phyloP scores from a whole-genome alignment of 2,797 vertebrate genomes.

The Tinamus major region DNA sequence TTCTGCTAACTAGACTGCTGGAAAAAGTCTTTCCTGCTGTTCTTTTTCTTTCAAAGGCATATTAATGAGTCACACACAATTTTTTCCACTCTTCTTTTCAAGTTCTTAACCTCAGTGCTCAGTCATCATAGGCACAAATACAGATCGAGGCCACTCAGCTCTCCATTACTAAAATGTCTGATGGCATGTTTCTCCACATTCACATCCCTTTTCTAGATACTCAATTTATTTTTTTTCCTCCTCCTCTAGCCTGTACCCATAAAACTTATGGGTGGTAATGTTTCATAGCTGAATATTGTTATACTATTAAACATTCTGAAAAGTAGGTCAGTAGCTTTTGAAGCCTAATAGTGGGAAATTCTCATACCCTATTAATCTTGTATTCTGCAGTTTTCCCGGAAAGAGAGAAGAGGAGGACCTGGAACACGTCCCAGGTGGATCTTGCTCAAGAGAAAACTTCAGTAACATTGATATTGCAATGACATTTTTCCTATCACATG shows the following conservation, averaged over 20 bases:
- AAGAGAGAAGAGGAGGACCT: fast-evolving
- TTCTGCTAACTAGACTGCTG: background rate
- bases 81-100: background rate
- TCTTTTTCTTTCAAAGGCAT: background rate
- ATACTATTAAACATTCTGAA: background rate
- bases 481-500: background rate
- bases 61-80: background rate
- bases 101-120: background rate
- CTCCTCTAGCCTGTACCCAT: background rate
- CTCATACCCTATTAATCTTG: background rate
- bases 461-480: fast-evolving
- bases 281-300: background rate
- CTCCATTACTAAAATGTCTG: background rate
- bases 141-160: background rate
- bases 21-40: background rate
- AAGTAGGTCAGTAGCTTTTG: fast-evolving
- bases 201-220: background rate
- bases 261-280: background rate
- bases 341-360: background rate
- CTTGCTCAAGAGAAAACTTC: background rate
- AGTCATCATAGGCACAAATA: background rate
- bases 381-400: fast-evolving
- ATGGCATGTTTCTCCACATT: background rate
- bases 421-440: background rate
- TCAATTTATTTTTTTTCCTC: background rate